Evolutionary conservation across 2,113 vertebrate species (phyloP), one percentile per base, ranked within the genome.

Genomic region (Axis porcinus): DNA sequence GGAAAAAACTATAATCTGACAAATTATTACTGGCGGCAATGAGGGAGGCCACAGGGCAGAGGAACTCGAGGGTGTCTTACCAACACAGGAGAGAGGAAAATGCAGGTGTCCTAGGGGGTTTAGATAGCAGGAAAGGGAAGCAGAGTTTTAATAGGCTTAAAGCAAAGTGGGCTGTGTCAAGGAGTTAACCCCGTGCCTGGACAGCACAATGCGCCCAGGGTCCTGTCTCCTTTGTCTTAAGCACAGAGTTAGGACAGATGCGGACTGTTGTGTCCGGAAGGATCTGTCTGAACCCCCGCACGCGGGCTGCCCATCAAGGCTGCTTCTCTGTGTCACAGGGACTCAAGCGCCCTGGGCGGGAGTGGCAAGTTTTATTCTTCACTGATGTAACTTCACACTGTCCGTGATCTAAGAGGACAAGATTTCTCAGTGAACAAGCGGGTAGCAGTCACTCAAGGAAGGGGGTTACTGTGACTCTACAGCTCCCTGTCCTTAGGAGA

Each of bases 161-260:
- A 82, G 54, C 47, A 89, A 81, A 89, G 28, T 8, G 16, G 8
- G 19, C 67, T 36, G 28, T 58, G 23, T 50, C 47, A 57, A 84
- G 45, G 36, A 43, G 14, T 58, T 40, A 21, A 40, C 9, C 50
- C 40, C 6, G 0, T 5, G 3, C 21, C 14, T 30, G 67, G 36
- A 25, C 5, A n/a, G 8, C 2, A 2, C 0, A 16, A 33, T 3
- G 1, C 15, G 58, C 33, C 57, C 21, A 5, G 55, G 25, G 19
- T 19, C 8, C 55, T n/a, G 2, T 40, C 16, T 81, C 36, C 28
- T 67, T 74, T 36, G 3, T 43, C 50, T 82, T 36, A 90, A 40
- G 14, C 47, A 84, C 52, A 36, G 27, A 60, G 23, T 50, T 7
- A 64, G 60, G 62, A 60, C 0, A 58, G n/a, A 21, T 5, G 6